Percentiles rank a stretch among this genome's conserved stretches.
phyloP scores from a whole-genome alignment of 2,113 vertebrate genomes.

The Xenopus laevis region DNA sequence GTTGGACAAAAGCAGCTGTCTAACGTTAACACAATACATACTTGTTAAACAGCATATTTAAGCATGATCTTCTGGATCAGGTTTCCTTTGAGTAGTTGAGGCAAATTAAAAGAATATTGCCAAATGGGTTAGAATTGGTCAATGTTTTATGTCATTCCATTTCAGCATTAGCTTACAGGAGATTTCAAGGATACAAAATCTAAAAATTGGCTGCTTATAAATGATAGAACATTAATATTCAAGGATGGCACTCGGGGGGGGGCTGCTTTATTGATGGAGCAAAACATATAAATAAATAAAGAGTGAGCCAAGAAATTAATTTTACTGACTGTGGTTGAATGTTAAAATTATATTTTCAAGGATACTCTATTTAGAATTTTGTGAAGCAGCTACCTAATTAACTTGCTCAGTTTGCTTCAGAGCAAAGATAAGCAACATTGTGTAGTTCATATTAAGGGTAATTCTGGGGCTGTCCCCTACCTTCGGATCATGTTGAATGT shows the following conservation, averaged over 20 bases:
- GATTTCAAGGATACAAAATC: slow-evolving; percentile 41
- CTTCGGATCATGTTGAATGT: too few species aligned
- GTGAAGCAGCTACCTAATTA: too few species aligned
- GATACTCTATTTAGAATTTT: slow-evolving; percentile 46
- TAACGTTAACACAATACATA: slow-evolving; percentile 1
- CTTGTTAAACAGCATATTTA: slow-evolving; percentile 38
- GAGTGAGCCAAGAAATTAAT: slow-evolving; percentile 29
- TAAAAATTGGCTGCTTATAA: slow-evolving; percentile 38
- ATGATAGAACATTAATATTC: slow-evolving; percentile 17
- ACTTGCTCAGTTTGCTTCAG: too few species aligned
- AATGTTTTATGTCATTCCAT: slow-evolving; percentile 40
- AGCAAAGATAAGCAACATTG: too few species aligned
- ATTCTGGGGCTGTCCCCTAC: too few species aligned
- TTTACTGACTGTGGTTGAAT: slow-evolving; percentile 48
- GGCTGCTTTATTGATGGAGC: slow-evolving; percentile 46
- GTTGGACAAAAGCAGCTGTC: slow-evolving; percentile 24
- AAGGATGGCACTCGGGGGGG: slow-evolving; percentile 34
- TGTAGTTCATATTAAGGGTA: too few species aligned
- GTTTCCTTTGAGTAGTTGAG: slow-evolving; percentile 42
- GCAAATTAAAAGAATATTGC: slow-evolving; percentile 17
- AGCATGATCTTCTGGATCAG: not conserved
- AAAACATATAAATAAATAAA: slow-evolving; percentile 51
- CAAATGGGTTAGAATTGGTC: slow-evolving; percentile 44
- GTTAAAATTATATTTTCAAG: slow-evolving; percentile 45
- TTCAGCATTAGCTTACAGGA: slow-evolving; percentile 47